Conservation (phyloP, 2,888 invertebrate species). For the Theristus sp. region DNA sequence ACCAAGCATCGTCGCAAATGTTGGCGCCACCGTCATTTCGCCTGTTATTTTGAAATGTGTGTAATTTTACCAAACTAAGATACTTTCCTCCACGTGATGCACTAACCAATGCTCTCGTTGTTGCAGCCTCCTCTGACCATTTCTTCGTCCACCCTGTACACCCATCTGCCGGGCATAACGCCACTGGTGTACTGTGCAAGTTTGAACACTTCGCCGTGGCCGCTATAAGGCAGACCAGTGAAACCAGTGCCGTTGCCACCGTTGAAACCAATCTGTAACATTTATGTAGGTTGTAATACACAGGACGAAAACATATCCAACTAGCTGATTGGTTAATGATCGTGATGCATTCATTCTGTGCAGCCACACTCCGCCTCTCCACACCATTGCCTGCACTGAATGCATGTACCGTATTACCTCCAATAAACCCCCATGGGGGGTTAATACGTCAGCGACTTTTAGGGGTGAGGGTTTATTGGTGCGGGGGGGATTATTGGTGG, state of each 20-base stretch:
- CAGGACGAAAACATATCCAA: too few species aligned
- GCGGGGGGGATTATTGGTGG: too few species aligned
- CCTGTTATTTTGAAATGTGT: too few species aligned
- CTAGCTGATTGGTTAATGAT: background rate
- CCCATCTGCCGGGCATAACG: conserved; percentile 50
- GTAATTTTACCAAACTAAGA: too few species aligned
- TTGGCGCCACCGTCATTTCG: background rate
- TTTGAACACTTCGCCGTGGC: conserved; percentile 13
- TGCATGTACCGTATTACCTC: too few species aligned
- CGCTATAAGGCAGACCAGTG: conserved; percentile 8
- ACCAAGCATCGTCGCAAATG: conserved; percentile 56
- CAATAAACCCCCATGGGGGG: too few species aligned
- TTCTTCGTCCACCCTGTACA: conserved; percentile 78
- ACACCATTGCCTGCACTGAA: too few species aligned
- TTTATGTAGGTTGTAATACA: too few species aligned
- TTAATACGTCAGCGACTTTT: too few species aligned
- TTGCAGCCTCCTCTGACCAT: conserved; percentile 70
- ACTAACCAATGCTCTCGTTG: conserved; percentile 19
- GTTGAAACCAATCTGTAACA: conserved; percentile 66
- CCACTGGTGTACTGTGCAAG: conserved; percentile 10
- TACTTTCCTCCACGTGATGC: background rate
- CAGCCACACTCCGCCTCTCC: background rate
- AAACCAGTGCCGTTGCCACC: conserved; percentile 67
- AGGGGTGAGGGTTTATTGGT: too few species aligned
- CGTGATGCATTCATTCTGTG: background rate